Evolutionary conservation across 2,113 vertebrate species (phyloP).

Genomic region (Myrmecobius fasciatus): DNA sequence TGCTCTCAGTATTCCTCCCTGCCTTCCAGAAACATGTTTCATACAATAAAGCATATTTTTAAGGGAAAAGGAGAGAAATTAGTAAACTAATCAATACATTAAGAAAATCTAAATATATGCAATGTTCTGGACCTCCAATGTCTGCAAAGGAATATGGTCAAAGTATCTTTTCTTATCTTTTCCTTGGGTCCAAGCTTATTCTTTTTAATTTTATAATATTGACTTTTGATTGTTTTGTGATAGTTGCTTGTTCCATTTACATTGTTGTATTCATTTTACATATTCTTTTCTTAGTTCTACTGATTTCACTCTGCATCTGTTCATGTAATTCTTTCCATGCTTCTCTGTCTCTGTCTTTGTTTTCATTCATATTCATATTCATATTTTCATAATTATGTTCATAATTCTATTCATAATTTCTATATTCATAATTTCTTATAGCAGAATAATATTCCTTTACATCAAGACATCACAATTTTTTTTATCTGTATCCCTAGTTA

Average conservation of each 20-base stretch:
- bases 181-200: not conserved
- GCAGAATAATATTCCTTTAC: not conserved
- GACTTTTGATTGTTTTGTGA: not conserved
- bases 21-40: not conserved
- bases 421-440: not conserved
- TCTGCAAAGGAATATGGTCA: not conserved
- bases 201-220: not conserved
- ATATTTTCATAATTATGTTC: too few relatives aligned
- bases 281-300: not conserved
- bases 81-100: not conserved
- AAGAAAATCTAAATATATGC: not conserved
- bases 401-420: too few relatives aligned
- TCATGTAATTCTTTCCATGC: not conserved
- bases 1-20: not conserved
- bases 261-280: not conserved
- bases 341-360: not conserved
- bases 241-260: not conserved
- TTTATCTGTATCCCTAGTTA: not conserved
- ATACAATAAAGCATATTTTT: not conserved
- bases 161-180: not conserved
- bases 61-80: not conserved
- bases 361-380: too few relatives aligned
- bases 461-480: not conserved
- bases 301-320: not conserved
- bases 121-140: not conserved